Conservation (phyloP, 2,113 vertebrate species). For the Tinamus guttatus region DNA sequence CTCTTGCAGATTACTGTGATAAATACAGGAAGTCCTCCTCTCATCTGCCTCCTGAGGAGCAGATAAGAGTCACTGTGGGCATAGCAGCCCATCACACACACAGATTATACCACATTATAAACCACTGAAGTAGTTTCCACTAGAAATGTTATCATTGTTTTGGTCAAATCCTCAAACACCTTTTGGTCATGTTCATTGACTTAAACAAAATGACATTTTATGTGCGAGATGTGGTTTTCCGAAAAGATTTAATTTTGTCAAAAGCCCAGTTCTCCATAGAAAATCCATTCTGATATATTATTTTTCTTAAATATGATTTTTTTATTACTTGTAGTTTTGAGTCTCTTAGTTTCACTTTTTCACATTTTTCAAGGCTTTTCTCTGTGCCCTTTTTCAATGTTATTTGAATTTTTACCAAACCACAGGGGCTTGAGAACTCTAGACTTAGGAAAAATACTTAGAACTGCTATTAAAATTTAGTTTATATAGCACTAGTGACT, state of each 20-base stretch:
- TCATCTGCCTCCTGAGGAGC: neutral
- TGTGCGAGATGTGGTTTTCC: neutral
- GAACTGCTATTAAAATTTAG: neutral
- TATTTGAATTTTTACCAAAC: neutral
- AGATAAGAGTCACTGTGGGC: neutral
- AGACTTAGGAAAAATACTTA: neutral
- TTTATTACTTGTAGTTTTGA: neutral
- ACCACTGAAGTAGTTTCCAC: neutral
- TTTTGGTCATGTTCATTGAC: neutral
- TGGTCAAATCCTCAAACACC: neutral
- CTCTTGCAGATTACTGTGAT: neutral
- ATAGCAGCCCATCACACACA: neutral
- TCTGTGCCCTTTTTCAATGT: neutral
- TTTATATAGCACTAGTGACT: neutral
- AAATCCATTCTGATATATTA: neutral
- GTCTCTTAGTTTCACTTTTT: neutral
- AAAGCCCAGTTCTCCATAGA: neutral
- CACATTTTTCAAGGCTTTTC: neutral
- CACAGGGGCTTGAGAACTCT: accelerated
- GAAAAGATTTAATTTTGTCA: neutral
- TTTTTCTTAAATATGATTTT: neutral
- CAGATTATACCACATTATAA: neutral
- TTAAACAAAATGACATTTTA: neutral
- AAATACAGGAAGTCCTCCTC: neutral
- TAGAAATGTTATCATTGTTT: neutral